A percentile compares a stretch with the other conserved stretches of the same genome.
Evolutionary conservation across 1,140 invertebrate genomes (phyloP).

Genomic region (Drosophila arizonae): DNA sequence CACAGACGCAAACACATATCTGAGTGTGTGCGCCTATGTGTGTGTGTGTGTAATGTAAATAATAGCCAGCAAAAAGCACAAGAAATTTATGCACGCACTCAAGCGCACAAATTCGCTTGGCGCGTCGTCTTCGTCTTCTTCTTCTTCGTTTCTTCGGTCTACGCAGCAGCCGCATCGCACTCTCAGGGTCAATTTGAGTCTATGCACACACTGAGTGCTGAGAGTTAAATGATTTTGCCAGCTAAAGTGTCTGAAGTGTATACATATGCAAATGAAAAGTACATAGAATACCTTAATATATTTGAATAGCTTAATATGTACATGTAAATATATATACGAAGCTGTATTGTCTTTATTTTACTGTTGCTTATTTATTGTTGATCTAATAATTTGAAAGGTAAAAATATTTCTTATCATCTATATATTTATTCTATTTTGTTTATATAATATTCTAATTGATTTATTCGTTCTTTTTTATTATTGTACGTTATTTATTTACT

Average conservation of each 20-base stretch:
- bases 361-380: too few relatives aligned
- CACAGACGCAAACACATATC: background rate
- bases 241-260: background rate
- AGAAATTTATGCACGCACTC: constrained; percentile 60
- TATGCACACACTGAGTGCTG: background rate
- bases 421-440: too few relatives aligned
- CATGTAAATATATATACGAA: too few relatives aligned
- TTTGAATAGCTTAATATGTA: too few relatives aligned
- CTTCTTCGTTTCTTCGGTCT: constrained; percentile 23
- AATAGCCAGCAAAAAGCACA: constrained; percentile 43
- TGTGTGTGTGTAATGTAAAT: constrained; percentile 51
- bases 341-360: too few relatives aligned
- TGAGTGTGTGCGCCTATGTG: constrained; percentile 11
- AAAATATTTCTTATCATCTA: too few relatives aligned
- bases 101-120: constrained; percentile 53
- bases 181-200: constrained; percentile 61
- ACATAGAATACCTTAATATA: too few relatives aligned
- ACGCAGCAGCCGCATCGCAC: constrained; percentile 20
- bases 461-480: too few relatives aligned
- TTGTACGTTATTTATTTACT: too few relatives aligned
- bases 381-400: too few relatives aligned
- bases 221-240: background rate
- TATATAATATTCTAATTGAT: too few relatives aligned
- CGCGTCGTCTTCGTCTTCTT: constrained; percentile 34
- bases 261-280: background rate